Evolutionary conservation across 2,888 invertebrate genomes (phyloP).

Genomic region (Hylaea fasciaria): DNA sequence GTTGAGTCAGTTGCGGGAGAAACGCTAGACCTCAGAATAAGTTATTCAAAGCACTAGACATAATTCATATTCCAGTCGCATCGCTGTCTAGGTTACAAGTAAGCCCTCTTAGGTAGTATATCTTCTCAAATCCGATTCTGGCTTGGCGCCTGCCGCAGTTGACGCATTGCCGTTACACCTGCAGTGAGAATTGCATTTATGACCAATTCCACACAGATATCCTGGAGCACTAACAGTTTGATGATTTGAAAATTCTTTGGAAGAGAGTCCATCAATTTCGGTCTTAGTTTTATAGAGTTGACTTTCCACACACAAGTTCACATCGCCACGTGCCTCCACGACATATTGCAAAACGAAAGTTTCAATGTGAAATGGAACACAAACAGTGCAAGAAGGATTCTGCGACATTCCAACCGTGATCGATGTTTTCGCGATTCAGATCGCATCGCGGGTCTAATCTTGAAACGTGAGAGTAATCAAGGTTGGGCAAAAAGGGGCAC

Average conservation of each 20-base stretch:
- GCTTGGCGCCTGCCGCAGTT: conserved; percentile 31
- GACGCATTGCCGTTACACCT: conserved; percentile 34
- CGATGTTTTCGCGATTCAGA: conserved; percentile 43
- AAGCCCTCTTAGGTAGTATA: conserved; percentile 1
- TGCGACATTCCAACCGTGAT: conserved; percentile 39
- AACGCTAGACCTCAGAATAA: too few species aligned
- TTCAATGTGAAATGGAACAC: conserved; percentile 6
- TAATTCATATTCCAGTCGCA: conserved; percentile 12
- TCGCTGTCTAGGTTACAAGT: conserved; percentile 8
- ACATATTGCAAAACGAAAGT: too few species aligned
- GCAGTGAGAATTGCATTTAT: conserved; percentile 26
- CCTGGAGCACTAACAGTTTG: background rate
- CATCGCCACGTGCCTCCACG: too few species aligned
- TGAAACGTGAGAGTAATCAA: conserved; percentile 29
- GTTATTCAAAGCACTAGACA: background rate
- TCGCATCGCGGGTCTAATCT: conserved; percentile 45
- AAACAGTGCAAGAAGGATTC: conserved; percentile 17
- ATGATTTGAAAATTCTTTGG: too few species aligned
- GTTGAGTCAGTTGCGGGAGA: too few species aligned
- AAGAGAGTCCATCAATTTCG: background rate
- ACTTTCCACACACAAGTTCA: too few species aligned
- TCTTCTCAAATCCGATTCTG: conserved; percentile 7
- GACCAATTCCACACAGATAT: conserved; percentile 7
- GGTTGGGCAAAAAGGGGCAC: too few species aligned
- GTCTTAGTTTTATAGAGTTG: too few species aligned